Conservation (phyloP, 2,113 vertebrate species). For the Pollachius pollachius region DNA sequence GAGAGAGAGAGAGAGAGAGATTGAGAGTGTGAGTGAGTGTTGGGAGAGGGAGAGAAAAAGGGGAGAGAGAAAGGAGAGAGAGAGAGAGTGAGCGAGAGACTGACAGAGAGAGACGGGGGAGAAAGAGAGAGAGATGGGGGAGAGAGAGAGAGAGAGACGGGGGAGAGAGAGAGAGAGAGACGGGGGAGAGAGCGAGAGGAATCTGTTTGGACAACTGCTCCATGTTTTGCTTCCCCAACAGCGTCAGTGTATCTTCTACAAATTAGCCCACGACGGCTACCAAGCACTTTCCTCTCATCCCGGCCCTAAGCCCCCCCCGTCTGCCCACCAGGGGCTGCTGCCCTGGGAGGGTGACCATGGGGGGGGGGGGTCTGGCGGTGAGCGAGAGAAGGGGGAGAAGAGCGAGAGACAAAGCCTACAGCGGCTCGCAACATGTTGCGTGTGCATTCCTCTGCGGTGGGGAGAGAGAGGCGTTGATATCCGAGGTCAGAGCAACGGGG, state of each 20-base stretch:
- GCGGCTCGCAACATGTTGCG: too few relatives aligned
- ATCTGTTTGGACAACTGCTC: slow-evolving; percentile 80
- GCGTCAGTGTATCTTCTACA: slow-evolving; percentile 75
- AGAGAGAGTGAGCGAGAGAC: too few relatives aligned
- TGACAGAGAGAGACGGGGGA: too few relatives aligned
- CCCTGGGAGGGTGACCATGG: slow-evolving; percentile 2
- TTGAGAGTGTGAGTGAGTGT: too few relatives aligned
- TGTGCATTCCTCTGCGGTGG: too few relatives aligned
- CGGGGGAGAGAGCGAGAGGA: slow-evolving; percentile 26
- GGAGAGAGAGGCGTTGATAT: not conserved
- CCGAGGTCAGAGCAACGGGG: too few relatives aligned
- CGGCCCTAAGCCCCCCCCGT: slow-evolving; percentile 42
- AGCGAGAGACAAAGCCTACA: not conserved
- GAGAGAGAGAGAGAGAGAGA: slow-evolving; percentile 22
- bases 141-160: too few relatives aligned
- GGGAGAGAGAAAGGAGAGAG: too few relatives aligned
- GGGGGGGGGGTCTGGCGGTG: not conserved
- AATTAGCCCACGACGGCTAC: slow-evolving; percentile 70
- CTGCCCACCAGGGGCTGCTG: slow-evolving; percentile 43
- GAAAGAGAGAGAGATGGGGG: too few relatives aligned
- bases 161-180: too few relatives aligned
- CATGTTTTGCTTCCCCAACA: slow-evolving; percentile 75
- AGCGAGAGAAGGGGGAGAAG: slow-evolving; percentile 9
- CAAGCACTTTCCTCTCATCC: slow-evolving; percentile 62
- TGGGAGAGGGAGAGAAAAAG: too few relatives aligned